phyloP scores from a whole-genome alignment of 2,113 vertebrate species.

The Mus musculus region DNA sequence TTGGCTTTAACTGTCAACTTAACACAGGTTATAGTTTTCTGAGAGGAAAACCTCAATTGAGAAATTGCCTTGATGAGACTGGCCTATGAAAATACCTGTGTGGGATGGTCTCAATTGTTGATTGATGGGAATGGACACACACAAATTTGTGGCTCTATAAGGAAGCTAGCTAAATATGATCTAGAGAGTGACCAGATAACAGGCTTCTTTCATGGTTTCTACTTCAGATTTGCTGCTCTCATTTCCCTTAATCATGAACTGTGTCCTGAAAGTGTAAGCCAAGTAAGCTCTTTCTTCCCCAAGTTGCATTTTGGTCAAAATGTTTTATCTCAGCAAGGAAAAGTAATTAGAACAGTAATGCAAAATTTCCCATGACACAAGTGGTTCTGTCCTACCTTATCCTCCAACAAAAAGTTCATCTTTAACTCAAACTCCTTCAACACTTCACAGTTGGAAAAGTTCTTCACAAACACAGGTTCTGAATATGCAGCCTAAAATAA shows the following conservation, averaged over 20 bases:
- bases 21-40: background rate
- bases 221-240: background rate
- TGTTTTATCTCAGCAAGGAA: background rate
- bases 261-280: background rate
- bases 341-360: background rate
- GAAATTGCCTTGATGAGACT: background rate
- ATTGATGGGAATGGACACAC: background rate
- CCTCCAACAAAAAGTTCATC: background rate
- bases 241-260: background rate
- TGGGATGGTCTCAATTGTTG: background rate
- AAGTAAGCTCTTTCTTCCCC: background rate
- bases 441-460: background rate
- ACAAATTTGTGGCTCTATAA: background rate
- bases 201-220: no score
- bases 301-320: background rate
- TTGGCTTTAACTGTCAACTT: background rate
- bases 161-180: background rate
- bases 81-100: background rate
- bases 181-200: no score
- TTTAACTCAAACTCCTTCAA: background rate
- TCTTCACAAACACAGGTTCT: background rate
- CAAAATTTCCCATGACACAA: background rate
- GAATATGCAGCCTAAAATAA: constrained; percentile 17
- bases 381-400: background rate
- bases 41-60: background rate